Percentiles rank a stretch among this genome's conserved stretches.
These are phyloP conservation scores for Syrphus vitripennis DNA, from an alignment of 2,888 invertebrate genomes.

Conservation along the genomic window DNA sequence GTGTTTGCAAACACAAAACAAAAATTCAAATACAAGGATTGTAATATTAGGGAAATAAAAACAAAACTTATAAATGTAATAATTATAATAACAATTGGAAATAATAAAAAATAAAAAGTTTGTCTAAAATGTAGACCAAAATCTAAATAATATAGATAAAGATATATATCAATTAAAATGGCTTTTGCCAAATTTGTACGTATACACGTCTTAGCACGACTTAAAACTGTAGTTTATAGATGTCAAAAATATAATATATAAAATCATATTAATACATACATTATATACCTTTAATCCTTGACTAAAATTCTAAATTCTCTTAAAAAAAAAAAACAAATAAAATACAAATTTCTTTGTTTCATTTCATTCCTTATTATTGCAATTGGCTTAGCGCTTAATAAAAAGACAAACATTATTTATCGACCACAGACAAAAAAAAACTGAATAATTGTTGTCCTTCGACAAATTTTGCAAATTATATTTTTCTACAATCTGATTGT, in stretches of 20 bases:
- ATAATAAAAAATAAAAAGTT: not conserved
- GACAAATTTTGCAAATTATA: not conserved
- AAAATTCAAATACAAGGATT: conserved; percentile 62
- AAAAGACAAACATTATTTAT: not conserved
- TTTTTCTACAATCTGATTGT: conserved; percentile 54
- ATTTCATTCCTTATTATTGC: not conserved
- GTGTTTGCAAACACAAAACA: conserved; percentile 44
- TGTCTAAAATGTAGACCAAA: conserved; percentile 23
- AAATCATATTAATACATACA: not conserved
- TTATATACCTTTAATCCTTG: not conserved
- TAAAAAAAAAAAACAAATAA: not conserved
- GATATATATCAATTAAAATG: conserved; percentile 57
- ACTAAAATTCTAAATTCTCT: not conserved
- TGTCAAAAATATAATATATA: conserved; percentile 26
- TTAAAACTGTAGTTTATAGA: conserved; percentile 61
- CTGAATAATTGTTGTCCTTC: not conserved
- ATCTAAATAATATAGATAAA: conserved; percentile 43
- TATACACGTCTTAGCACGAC: conserved; percentile 69
- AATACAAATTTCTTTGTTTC: conserved; percentile 12
- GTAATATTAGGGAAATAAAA: conserved; percentile 59
- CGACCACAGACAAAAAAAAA: conserved; percentile 42
- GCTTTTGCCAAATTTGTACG: conserved; percentile 70
- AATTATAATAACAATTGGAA: conserved; percentile 36
- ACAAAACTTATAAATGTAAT: conserved; percentile 35
- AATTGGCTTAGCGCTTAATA: conserved; percentile 5